Conservation (phyloP, 2,888 invertebrate genomes). For the Epistrophe eligans region DNA sequence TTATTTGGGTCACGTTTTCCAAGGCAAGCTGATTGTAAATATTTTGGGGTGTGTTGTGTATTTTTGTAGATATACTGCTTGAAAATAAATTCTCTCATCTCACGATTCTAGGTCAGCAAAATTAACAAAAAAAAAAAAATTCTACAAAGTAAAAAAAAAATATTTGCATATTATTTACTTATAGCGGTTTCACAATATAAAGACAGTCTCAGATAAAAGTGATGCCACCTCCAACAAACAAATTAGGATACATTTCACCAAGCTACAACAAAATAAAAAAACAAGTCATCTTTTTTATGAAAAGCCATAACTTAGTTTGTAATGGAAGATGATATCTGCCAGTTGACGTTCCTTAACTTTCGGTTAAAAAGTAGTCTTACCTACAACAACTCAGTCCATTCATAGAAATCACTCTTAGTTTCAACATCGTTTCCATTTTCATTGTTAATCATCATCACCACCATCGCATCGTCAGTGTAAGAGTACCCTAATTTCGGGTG, state of each 20-base stretch:
- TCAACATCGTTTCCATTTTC: slow-evolving; percentile 49
- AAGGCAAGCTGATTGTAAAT: slow-evolving; percentile 53
- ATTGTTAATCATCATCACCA: slow-evolving; percentile 57
- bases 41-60: slow-evolving; percentile 66
- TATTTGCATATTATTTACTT: slow-evolving; percentile 66
- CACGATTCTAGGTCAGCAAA: slow-evolving; percentile 72
- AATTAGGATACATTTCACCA: slow-evolving; percentile 50
- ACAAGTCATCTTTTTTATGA: not conserved
- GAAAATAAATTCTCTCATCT: slow-evolving; percentile 54
- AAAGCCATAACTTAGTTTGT: slow-evolving; percentile 11
- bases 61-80: not conserved
- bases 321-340: slow-evolving; percentile 4
- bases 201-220: slow-evolving; percentile 3
- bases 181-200: slow-evolving; percentile 37
- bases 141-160: slow-evolving; percentile 41
- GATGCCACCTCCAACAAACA: slow-evolving; percentile 16
- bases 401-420: slow-evolving; percentile 67
- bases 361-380: not conserved
- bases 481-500: slow-evolving; percentile 43
- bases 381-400: slow-evolving; percentile 28
- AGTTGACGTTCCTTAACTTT: slow-evolving; percentile 31
- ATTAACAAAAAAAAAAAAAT: slow-evolving; percentile 47
- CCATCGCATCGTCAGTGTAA: slow-evolving; percentile 8
- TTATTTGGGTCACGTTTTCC: slow-evolving; percentile 71
- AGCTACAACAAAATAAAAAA: not conserved